These are phyloP conservation scores for Nasonia giraulti DNA, from an alignment of 1,140 invertebrate species.

Conservation along the genomic window DNA sequence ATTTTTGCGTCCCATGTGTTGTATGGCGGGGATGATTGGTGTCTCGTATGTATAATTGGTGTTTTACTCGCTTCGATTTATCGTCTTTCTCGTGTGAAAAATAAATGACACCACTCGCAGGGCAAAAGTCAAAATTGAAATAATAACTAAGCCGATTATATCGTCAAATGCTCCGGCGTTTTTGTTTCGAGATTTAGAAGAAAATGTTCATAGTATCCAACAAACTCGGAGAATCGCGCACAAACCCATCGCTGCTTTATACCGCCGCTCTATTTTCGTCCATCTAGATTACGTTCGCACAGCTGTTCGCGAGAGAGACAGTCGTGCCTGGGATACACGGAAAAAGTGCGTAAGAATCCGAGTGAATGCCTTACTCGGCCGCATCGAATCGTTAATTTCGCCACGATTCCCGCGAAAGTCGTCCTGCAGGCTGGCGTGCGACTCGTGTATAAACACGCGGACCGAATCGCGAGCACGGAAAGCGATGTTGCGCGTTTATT, in stretches of 20 bases:
- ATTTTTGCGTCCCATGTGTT: neutral
- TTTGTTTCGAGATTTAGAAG: too few species aligned
- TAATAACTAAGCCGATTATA: too few species aligned
- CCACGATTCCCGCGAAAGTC: neutral
- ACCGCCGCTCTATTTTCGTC: neutral
- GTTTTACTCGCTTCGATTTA: too few species aligned
- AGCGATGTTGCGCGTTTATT: conserved; percentile 1
- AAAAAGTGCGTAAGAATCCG: neutral
- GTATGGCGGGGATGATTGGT: neutral
- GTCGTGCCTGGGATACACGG: neutral
- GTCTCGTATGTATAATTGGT: neutral
- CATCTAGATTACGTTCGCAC: neutral
- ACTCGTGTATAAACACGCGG: conserved; percentile 10
- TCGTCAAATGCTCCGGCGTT: too few species aligned
- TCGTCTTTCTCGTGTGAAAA: too few species aligned
- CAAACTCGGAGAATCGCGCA: neutral
- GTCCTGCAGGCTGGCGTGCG: neutral
- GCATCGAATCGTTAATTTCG: conserved; percentile 25
- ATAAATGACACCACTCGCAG: too few species aligned
- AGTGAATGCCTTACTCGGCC: neutral
- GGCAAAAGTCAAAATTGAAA: too few species aligned
- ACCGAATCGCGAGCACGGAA: neutral
- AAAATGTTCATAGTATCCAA: too few species aligned
- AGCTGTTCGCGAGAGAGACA: neutral
- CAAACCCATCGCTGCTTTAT: neutral